Conservation (phyloP, 1,140 invertebrate species). For the Paramacrobiotus metropolitanus region DNA sequence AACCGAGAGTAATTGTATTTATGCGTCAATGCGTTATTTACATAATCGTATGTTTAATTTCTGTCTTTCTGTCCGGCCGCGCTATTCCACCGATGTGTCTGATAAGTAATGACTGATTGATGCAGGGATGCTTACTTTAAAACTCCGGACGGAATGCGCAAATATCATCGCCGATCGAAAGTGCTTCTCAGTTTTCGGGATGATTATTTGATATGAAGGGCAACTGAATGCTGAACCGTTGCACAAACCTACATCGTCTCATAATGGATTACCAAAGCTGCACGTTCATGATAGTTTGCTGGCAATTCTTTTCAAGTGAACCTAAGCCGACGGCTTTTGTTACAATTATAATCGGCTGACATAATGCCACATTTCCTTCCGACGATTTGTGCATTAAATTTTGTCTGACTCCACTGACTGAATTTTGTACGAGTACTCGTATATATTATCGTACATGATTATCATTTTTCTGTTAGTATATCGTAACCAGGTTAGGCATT, state of each 20-base stretch:
- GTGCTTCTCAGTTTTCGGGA: neutral
- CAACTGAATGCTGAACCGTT: neutral
- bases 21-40: neutral
- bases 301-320: neutral
- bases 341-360: neutral
- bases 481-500: too few species aligned
- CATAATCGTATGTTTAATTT: neutral
- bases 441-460: too few species aligned
- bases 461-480: too few species aligned
- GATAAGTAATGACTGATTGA: neutral
- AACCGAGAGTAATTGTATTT: neutral
- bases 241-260: neutral
- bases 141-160: neutral
- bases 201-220: neutral
- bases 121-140: neutral
- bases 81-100: neutral
- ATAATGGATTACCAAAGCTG: neutral
- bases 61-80: too few species aligned
- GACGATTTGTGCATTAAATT: too few species aligned
- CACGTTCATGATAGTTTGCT: neutral
- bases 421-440: too few species aligned
- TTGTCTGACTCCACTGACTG: too few species aligned
- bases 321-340: neutral
- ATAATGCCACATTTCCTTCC: too few species aligned
- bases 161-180: conserved; percentile 4